These are phyloP conservation scores for Notodonta ziczac DNA, from an alignment of 2,888 invertebrate species.

Conservation along the genomic window DNA sequence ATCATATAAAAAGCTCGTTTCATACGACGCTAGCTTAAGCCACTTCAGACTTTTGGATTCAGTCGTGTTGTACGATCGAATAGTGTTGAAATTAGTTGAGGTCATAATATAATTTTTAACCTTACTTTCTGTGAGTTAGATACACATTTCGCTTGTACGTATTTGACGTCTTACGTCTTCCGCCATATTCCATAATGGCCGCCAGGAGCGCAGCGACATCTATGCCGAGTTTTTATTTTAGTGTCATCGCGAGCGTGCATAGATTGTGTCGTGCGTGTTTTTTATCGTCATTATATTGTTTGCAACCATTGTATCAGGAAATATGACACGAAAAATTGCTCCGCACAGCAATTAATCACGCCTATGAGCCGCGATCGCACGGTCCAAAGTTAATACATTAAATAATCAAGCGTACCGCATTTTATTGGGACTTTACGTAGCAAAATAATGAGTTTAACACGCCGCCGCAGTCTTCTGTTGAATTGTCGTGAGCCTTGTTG, in stretches of 20 bases:
- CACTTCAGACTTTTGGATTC: conserved; percentile 54
- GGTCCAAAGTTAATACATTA: conserved; percentile 36
- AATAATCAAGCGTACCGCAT: conserved; percentile 31
- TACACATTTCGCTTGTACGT: conserved; percentile 40
- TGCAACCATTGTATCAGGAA: conserved; percentile 75
- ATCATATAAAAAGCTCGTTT: conserved; percentile 47
- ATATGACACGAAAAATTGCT: conserved; percentile 67
- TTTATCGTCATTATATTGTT: conserved; percentile 55
- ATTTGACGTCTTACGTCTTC: conserved; percentile 67
- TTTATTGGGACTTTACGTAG: conserved; percentile 56
- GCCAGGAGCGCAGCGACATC: conserved; percentile 72
- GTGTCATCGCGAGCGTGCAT: conserved; percentile 75
- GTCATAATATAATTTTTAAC: conserved; percentile 30
- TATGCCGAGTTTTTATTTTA: conserved; percentile 68
- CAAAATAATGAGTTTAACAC: conserved; percentile 78
- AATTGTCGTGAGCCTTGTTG: conserved; percentile 79
- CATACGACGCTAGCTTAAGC: conserved; percentile 17
- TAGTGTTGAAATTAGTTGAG: conserved; percentile 46
- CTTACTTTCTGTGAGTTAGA: conserved; percentile 8
- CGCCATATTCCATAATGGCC: conserved; percentile 80
- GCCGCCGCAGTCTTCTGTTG: conserved; percentile 74
- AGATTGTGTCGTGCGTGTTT: conserved; percentile 57
- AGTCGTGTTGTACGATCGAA: conserved; percentile 70
- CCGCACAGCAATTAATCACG: conserved; percentile 45
- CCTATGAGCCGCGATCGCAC: conserved; percentile 40